A percentile compares a stretch with the other conserved stretches of the same genome.
phyloP scores from a whole-genome alignment of 1,140 invertebrate genomes.

The Temnothorax nylanderi region DNA sequence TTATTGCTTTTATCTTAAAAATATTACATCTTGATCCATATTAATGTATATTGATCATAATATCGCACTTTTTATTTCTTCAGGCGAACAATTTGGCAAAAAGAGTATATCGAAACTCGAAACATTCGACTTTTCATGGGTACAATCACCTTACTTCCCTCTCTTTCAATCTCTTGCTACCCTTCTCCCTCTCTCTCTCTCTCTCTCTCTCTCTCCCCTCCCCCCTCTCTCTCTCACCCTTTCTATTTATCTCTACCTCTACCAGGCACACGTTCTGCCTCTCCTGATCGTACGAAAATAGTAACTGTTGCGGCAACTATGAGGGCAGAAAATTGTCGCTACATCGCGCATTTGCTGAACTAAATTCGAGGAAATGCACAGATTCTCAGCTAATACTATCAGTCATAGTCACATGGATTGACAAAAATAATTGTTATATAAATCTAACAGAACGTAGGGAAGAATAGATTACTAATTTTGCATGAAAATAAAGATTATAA shows the following conservation, averaged over 20 bases:
- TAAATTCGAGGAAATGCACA: constrained; percentile 29
- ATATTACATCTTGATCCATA: background rate
- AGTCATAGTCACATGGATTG: background rate
- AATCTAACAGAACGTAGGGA: background rate
- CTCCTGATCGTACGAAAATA: constrained; percentile 70
- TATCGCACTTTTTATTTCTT: constrained; percentile 47
- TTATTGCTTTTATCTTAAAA: background rate
- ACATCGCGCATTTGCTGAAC: constrained; percentile 35
- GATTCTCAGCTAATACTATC: constrained; percentile 20
- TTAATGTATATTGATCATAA: background rate
- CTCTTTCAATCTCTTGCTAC: constrained; percentile 22
- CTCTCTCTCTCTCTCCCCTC: constrained; percentile 2
- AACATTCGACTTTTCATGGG: constrained; percentile 66
- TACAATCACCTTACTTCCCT: constrained; percentile 64
- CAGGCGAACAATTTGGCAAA: constrained; percentile 55
- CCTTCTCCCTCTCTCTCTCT: constrained; percentile 1
- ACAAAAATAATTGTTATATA: constrained; percentile 21
- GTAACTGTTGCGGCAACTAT: constrained; percentile 64
- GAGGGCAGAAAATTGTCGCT: constrained; percentile 34
- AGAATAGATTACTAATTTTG: background rate
- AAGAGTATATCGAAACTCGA: constrained; percentile 51
- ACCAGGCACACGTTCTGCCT: constrained; percentile 33
- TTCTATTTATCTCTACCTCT: constrained; percentile 49
- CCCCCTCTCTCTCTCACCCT: constrained; percentile 4
- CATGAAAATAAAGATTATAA: background rate